phyloP scores from a whole-genome alignment of 2,888 invertebrate genomes.

The Cosmopolites sordidus region DNA sequence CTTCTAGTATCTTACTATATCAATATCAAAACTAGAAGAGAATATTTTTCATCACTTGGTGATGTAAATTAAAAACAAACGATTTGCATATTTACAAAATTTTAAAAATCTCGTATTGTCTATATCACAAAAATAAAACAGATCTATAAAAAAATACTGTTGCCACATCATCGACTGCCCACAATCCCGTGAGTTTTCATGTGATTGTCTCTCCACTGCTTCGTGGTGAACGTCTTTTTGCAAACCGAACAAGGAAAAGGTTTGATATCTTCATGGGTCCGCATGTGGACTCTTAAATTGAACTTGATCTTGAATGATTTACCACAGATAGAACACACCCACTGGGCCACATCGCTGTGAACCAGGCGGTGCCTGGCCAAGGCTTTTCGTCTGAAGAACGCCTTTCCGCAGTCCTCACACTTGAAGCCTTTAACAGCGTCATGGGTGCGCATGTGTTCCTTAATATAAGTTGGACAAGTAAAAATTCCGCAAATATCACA shows the following conservation, averaged over 20 bases:
- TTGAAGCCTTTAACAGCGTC: conserved; percentile 46
- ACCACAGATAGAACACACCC: conserved; percentile 50
- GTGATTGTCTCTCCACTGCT: conserved; percentile 29
- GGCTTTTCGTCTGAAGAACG: conserved; percentile 48
- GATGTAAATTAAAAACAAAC: no score
- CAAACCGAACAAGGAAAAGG: conserved; percentile 30
- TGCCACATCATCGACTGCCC: conserved; percentile 10
- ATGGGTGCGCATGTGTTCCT: conserved; percentile 44
- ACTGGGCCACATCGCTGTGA: conserved; percentile 21
- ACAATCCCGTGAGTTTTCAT: conserved; percentile 25
- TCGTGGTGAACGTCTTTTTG: conserved; percentile 35
- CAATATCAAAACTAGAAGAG: no score
- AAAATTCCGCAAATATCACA: conserved; percentile 26
- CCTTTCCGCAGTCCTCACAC: conserved; percentile 51
- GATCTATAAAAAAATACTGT: not conserved
- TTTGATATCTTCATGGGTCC: conserved; percentile 29
- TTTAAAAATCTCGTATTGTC: not conserved
- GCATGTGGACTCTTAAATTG: conserved; percentile 38
- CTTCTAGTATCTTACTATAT: no score
- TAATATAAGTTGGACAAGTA: conserved; percentile 24
- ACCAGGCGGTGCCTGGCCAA: conserved; percentile 45
- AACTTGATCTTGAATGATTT: conserved; percentile 49
- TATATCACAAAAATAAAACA: not conserved
- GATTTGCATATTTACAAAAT: no score
- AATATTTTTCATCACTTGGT: no score